Evolutionary conservation across 1,140 invertebrate genomes (phyloP), one percentile per base, ranked within the genome.

Genomic region (Trichonephila inaurata): DNA sequence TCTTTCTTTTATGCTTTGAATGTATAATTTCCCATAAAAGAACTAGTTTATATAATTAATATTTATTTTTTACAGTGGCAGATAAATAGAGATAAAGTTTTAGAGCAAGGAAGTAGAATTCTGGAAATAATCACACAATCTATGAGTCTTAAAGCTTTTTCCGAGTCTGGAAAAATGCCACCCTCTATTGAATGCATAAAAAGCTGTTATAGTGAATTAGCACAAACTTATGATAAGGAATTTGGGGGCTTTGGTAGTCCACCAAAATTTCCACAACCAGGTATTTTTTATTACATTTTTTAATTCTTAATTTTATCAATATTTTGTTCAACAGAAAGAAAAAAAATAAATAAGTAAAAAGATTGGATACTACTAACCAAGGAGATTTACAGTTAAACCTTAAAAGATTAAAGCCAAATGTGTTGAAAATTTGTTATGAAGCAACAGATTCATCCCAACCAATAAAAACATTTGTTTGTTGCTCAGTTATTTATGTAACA

Each of bases 191-290:
- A 96, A 62, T 96, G 95, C 61, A 96, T 96, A 64, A 94, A 95
- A 44, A 96, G 96, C 90, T 97, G 97, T 94, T 96, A 96, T 44
- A 95, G 96, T 64, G 97, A 97, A 95, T 95, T 98, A 4, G 95
- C 96, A 8, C 95, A 96, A 66, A 95, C 96, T 16, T 99, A 97
- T 95, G 98, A 99, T 95, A 96, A 97, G 18, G 96, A 97, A 85
- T 82, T 95, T 94, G 98, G 94, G 81, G 99, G 99, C 64, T 99
- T 99, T 96, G 97, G 97, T 24, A 95, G 96, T 33, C 97, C 98
- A 2, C 98, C 98, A 0, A 99, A 99, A 96, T 99, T 99, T 96
- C 99, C 99, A 0, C 98, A 99, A 95, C 97, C 98, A 94, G 96
- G 96, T 96, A 94, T 28, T 24, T 19, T 61, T 77, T 19, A 64